Conservation (phyloP, 1,140 invertebrate species). For the Chlorops oryzae region DNA sequence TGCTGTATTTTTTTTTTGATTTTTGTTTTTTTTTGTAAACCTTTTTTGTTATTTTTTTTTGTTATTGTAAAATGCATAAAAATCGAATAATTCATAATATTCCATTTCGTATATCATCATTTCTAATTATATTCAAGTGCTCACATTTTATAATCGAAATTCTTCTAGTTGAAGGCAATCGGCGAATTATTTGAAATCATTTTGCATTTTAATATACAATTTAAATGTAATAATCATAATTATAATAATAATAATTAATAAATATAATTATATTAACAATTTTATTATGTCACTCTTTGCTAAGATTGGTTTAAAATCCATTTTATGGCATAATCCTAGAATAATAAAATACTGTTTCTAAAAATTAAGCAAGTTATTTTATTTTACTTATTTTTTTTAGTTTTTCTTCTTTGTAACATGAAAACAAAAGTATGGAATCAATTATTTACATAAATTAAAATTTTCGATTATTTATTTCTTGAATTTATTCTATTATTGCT, state of each 20-base stretch:
- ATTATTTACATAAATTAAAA: slow-evolving; percentile 1
- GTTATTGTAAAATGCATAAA: not conserved
- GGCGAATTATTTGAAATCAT: slow-evolving; percentile 48
- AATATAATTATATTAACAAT: slow-evolving; percentile 3
- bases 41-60: not conserved
- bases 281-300: not conserved
- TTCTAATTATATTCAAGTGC: no score
- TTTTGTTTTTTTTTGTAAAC: not conserved
- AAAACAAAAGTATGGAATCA: slow-evolving; percentile 1
- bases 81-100: not conserved
- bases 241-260: slow-evolving; percentile 1
- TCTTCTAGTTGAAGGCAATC: slow-evolving; percentile 49
- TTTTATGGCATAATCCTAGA: not conserved
- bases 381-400: slow-evolving; percentile 41
- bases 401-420: slow-evolving; percentile 6
- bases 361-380: slow-evolving; percentile 7
- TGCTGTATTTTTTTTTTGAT: not conserved
- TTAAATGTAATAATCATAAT: slow-evolving; percentile 16
- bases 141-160: slow-evolving; percentile 45
- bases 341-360: not conserved
- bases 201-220: slow-evolving; percentile 46
- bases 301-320: not conserved
- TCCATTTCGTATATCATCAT: slow-evolving; percentile 28
- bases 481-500: no score
- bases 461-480: slow-evolving; percentile 3